These are phyloP conservation scores for Cryptocephalus moraei DNA, from an alignment of 2,888 invertebrate genomes.

Conservation along the genomic window DNA sequence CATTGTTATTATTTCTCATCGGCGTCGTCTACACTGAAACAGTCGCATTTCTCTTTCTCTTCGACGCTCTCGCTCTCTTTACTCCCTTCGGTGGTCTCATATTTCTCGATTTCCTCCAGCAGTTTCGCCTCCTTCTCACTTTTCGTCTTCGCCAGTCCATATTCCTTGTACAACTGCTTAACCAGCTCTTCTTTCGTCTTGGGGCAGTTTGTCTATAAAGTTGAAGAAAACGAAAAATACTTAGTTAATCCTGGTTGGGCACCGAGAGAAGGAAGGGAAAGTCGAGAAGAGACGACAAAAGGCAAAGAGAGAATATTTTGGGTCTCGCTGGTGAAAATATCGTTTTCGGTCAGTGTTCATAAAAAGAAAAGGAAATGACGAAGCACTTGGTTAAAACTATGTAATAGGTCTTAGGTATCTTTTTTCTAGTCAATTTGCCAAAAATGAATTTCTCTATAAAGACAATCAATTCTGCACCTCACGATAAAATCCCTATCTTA, in stretches of 20 bases:
- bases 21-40: slow-evolving; percentile 14
- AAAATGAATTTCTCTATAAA: no score
- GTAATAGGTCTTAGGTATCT: no score
- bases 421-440: no score
- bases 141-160: slow-evolving; percentile 35
- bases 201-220: slow-evolving; percentile 26
- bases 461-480: no score
- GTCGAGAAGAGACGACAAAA: no score
- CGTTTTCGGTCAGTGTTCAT: no score
- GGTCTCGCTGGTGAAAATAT: no score
- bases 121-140: slow-evolving; percentile 38
- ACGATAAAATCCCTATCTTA: slow-evolving; percentile 24
- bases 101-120: slow-evolving; percentile 31
- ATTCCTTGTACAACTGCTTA: slow-evolving; percentile 25
- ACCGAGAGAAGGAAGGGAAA: no score
- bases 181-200: slow-evolving; percentile 29
- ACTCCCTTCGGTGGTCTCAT: slow-evolving; percentile 11
- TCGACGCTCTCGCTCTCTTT: slow-evolving; percentile 14
- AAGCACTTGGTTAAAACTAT: no score
- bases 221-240: background rate
- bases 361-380: no score
- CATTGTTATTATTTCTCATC: slow-evolving; percentile 4
- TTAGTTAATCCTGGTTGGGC: no score
- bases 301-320: no score
- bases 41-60: slow-evolving; percentile 23